phyloP scores from a whole-genome alignment of 2,888 invertebrate species.

The Hedychridium roseum region DNA sequence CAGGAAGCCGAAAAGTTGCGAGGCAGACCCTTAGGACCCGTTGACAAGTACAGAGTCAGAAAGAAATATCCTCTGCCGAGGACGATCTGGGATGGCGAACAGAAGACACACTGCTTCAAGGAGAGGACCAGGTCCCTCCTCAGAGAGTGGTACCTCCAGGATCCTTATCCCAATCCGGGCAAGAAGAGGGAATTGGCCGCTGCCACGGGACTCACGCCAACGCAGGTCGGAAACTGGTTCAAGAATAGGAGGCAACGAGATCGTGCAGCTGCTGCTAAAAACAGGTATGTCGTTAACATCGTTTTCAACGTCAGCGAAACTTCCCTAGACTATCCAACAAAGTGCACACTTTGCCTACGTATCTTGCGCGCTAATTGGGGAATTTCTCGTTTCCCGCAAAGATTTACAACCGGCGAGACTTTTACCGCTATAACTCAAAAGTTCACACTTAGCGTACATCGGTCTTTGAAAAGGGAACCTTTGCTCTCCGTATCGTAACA shows the following conservation, averaged over 20 bases:
- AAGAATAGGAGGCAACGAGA: slow-evolving; percentile 89
- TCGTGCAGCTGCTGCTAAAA: slow-evolving; percentile 93
- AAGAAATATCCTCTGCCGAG: slow-evolving; percentile 93
- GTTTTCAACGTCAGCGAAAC: too few relatives aligned
- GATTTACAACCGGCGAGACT: too few relatives aligned
- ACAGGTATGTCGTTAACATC: slow-evolving; percentile 84
- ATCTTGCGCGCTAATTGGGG: too few relatives aligned
- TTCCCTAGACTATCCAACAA: too few relatives aligned
- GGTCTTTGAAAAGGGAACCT: too few relatives aligned
- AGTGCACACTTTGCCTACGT: too few relatives aligned
- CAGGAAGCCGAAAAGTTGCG: slow-evolving; percentile 91
- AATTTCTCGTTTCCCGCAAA: too few relatives aligned
- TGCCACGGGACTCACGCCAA: slow-evolving; percentile 90
- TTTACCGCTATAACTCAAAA: too few relatives aligned
- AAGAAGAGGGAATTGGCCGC: slow-evolving; percentile 91
- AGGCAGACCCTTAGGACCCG: slow-evolving; percentile 90
- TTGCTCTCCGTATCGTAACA: too few relatives aligned
- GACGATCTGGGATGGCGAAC: slow-evolving; percentile 96
- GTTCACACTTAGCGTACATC: too few relatives aligned
- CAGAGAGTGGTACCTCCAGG: slow-evolving; percentile 98
- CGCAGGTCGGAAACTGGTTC: slow-evolving; percentile 95
- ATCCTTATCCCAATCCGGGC: slow-evolving; percentile 94
- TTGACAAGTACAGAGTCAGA: slow-evolving; percentile 91
- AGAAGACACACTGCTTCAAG: slow-evolving; percentile 96
- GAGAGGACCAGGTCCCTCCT: slow-evolving; percentile 93